These are phyloP conservation scores for Notiomystis cincta DNA, from an alignment of 2,113 vertebrate genomes.

Conservation along the genomic window DNA sequence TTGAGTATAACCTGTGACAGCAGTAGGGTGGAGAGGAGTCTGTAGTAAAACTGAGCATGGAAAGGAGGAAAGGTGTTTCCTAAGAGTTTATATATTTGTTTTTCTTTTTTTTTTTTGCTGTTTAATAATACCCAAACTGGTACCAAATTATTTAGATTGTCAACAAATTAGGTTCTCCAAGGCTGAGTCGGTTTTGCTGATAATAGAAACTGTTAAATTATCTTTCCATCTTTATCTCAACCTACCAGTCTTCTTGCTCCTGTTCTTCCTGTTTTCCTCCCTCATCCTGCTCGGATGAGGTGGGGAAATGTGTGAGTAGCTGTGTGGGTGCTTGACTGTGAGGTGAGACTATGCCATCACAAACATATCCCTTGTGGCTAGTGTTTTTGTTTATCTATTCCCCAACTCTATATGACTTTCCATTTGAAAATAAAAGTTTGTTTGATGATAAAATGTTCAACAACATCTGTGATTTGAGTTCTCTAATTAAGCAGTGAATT, in stretches of 20 bases:
- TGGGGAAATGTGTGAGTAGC: neutral
- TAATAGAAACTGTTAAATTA: neutral
- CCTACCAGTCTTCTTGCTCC: neutral
- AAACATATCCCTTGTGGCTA: neutral
- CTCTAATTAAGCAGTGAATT: neutral
- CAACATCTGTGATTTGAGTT: neutral
- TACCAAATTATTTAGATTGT: neutral
- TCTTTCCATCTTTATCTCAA: neutral
- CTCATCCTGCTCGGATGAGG: neutral
- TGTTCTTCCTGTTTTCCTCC: neutral
- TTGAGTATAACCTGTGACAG: neutral
- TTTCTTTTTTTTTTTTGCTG: neutral
- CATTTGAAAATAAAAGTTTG: neutral
- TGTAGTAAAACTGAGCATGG: neutral
- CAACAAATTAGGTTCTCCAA: neutral
- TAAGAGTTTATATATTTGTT: neutral
- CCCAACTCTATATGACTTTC: neutral
- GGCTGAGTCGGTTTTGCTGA: neutral
- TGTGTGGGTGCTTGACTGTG: neutral
- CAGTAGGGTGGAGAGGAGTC: neutral
- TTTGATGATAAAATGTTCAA: neutral
- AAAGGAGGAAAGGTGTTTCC: neutral
- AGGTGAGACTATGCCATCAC: rapidly evolving
- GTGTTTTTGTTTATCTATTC: neutral
- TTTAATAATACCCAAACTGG: neutral